Base-by-base conservation (phyloP, 2,797 vertebrate genomes). In the Buphagus erythrorhynchus region DNA sequence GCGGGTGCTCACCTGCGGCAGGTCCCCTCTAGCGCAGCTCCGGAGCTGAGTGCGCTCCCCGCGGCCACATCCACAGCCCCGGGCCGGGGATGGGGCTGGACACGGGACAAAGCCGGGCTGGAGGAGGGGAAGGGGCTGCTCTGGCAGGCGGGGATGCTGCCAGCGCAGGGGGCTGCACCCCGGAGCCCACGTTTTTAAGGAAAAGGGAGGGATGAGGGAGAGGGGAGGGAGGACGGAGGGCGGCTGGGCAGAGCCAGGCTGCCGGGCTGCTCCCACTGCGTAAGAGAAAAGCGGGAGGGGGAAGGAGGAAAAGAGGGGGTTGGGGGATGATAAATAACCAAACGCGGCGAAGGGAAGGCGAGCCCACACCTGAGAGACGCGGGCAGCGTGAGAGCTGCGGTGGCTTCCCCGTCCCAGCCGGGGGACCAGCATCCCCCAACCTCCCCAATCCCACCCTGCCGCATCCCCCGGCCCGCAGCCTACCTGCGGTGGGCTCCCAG, bases 181-280 rank as follows among this genome's bases (percentile, higher is more conserved):
- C 59, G 51, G 89, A 78, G 35, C 86, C 40, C 93, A 85, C 52
- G 86, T 88, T 95, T 95, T 96, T 94, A 95, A 96, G 36, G 90
- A 82, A 89, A 91, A 92, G 92, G 90, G 90, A 94, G 92, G 94
- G 90, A 85, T 78, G 78, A 46, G 35, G 62, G n/a, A 69, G 74
- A 68, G 59, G 45, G 29, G 29, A 79, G 61, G 49, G 40, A 66
- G 92, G 94, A 78, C 38, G 92, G 93, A 93, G 52, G 61, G 73
- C 66, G 93, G 80, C 91, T 91, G 96, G 93, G 96, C 93, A 94
- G 95, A 95, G 80, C 89, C 92, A 86, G 57, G 85, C 95, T 96
- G 93, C 93, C 58, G 51, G 89, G 77, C 69, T 91, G 66, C 89
- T 89, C 87, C 90, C 92, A 85, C 92, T 92, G 95, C 93, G 90